Evolutionary conservation across 1,140 invertebrate species (phyloP).

Genomic region (Helicoverpa zea): DNA sequence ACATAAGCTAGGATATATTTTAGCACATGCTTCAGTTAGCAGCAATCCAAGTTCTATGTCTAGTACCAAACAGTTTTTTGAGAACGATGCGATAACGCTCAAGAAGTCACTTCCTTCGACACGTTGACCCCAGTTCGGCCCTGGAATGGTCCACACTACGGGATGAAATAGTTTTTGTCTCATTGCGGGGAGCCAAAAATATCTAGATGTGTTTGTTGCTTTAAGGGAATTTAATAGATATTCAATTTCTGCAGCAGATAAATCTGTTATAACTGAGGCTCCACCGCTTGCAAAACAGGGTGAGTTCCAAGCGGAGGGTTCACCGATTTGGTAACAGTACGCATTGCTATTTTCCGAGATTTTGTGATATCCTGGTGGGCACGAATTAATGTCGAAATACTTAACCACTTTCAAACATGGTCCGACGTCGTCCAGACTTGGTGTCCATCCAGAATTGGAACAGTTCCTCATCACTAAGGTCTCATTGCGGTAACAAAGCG

Average conservation of each 20-base stretch:
- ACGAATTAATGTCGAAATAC: slow-evolving; percentile 63
- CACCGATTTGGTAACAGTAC: slow-evolving; percentile 73
- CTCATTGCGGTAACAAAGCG: slow-evolving; percentile 66
- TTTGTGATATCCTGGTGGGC: slow-evolving; percentile 70
- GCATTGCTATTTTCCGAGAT: slow-evolving; percentile 68
- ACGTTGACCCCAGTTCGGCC: slow-evolving; percentile 71
- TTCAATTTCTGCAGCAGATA: slow-evolving; percentile 62
- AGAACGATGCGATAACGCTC: slow-evolving; percentile 54
- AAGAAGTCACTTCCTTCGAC: slow-evolving; percentile 61
- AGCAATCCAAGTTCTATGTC: slow-evolving; percentile 64
- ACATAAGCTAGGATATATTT: slow-evolving; percentile 71
- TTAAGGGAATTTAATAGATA: slow-evolving; percentile 66
- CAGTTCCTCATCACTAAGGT: slow-evolving; percentile 71
- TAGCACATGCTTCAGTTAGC: slow-evolving; percentile 65
- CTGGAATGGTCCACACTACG: slow-evolving; percentile 73
- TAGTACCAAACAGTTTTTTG: slow-evolving; percentile 72
- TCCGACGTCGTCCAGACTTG: slow-evolving; percentile 53
- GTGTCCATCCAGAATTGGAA: slow-evolving; percentile 63
- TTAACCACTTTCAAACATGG: slow-evolving; percentile 67
- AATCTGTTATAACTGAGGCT: slow-evolving; percentile 72
- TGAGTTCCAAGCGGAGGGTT: slow-evolving; percentile 66
- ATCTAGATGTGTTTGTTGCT: slow-evolving; percentile 62
- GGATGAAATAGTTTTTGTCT: slow-evolving; percentile 69
- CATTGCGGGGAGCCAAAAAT: slow-evolving; percentile 75
- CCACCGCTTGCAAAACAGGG: slow-evolving; percentile 76